These are phyloP conservation scores for Tychaedon coryphoeus DNA, from an alignment of 2,113 vertebrate species.

Conservation along the genomic window DNA sequence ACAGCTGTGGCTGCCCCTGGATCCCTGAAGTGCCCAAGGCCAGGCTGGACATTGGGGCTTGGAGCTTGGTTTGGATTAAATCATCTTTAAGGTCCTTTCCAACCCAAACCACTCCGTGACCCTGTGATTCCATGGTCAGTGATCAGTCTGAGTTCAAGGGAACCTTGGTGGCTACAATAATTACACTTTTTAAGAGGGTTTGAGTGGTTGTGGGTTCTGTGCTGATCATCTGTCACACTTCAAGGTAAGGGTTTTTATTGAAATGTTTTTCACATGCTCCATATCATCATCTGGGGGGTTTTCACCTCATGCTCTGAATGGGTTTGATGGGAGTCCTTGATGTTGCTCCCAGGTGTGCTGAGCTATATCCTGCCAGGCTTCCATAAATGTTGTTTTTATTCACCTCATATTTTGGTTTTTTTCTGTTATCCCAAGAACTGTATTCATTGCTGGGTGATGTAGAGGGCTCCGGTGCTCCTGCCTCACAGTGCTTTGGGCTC, in stretches of 20 bases:
- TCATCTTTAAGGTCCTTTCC: background rate
- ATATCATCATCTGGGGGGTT: background rate
- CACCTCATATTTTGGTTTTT: accelerated
- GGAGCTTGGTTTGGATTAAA: background rate
- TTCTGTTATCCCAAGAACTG: background rate
- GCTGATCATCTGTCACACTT: background rate
- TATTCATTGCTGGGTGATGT: background rate
- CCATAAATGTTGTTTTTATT: background rate
- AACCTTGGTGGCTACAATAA: background rate
- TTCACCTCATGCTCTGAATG: accelerated
- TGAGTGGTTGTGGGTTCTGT: background rate
- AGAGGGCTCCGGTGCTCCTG: background rate
- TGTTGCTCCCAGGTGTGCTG: background rate
- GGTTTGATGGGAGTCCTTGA: background rate
- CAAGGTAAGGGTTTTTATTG: background rate
- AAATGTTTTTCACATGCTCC: background rate
- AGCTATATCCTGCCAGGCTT: background rate
- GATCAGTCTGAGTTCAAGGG: background rate
- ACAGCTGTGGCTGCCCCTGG: background rate
- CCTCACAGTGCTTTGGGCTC: background rate
- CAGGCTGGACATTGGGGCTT: accelerated
- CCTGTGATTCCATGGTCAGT: background rate
- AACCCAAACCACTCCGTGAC: background rate
- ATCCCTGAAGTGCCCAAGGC: background rate
- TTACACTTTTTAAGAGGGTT: background rate